Conservation (phyloP, 2,113 vertebrate species). For the Ictalurus punctatus region DNA sequence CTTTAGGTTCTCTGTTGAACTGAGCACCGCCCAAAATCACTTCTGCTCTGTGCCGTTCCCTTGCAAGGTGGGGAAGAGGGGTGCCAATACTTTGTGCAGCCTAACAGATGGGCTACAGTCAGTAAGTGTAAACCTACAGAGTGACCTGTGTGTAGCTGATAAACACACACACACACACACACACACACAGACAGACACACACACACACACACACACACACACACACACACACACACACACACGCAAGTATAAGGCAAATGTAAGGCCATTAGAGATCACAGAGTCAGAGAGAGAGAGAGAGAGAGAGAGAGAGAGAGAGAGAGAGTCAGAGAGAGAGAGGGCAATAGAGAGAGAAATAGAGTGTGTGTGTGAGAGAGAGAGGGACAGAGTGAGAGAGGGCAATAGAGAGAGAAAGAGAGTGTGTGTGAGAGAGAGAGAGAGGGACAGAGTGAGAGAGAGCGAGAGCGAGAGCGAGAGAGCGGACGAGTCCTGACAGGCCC, state of each 20-base stretch:
- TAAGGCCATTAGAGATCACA: background rate
- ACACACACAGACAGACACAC: slow-evolving; percentile 12
- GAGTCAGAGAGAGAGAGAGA: background rate
- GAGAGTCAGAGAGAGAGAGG: too few species aligned
- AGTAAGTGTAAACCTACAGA: background rate
- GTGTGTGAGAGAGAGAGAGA: too few species aligned
- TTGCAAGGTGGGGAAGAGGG: background rate
- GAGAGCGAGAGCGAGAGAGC: background rate
- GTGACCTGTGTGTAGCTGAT: slow-evolving; percentile 9
- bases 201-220: background rate
- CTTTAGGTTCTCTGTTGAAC: background rate
- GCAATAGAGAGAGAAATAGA: too few species aligned
- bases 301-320: slow-evolving; percentile 6
- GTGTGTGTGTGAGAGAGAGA: too few species aligned
- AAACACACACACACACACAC: background rate
- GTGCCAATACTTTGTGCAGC: slow-evolving; percentile 1
- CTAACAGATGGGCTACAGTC: background rate
- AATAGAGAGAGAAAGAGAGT: too few species aligned
- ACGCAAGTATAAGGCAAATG: background rate
- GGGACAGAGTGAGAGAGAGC: too few species aligned
- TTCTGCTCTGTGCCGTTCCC: background rate
- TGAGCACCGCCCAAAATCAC: background rate
- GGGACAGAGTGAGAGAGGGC: too few species aligned
- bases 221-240: slow-evolving; percentile 41
- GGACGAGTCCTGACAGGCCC: slow-evolving; percentile 39